Evolutionary conservation across 2,888 invertebrate genomes (phyloP).

Genomic region (Dione juno): DNA sequence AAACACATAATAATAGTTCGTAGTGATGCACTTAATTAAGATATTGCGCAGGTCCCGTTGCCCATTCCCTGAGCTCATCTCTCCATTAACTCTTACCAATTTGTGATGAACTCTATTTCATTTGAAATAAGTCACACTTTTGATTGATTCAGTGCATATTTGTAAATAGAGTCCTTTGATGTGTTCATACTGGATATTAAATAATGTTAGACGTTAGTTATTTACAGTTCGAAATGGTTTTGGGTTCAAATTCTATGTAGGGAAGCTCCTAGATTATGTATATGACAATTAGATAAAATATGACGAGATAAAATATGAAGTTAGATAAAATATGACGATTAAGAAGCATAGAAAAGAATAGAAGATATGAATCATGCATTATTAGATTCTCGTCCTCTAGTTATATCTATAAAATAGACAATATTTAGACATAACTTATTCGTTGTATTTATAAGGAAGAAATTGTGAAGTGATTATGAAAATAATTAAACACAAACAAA

Average conservation of each 20-base stretch:
- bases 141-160: neutral
- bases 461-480: no score
- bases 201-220: neutral
- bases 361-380: no score
- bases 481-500: no score
- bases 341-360: no score
- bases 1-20: conserved; percentile 36
- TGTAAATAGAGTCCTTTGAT: conserved; percentile 12
- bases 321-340: no score
- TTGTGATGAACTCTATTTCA: neutral
- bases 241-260: neutral
- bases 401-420: no score
- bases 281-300: no score
- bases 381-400: no score
- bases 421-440: no score
- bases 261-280: no score
- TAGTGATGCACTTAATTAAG: conserved; percentile 43
- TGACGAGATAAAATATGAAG: no score
- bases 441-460: no score
- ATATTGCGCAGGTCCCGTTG: conserved; percentile 30
- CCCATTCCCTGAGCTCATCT: conserved; percentile 26
- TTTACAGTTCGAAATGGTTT: neutral
- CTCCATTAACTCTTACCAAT: conserved; percentile 3
- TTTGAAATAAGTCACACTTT: neutral
- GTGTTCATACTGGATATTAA: neutral